These are phyloP conservation scores for Agrochola lychnidis DNA, from an alignment of 2,888 invertebrate species.

Conservation along the genomic window DNA sequence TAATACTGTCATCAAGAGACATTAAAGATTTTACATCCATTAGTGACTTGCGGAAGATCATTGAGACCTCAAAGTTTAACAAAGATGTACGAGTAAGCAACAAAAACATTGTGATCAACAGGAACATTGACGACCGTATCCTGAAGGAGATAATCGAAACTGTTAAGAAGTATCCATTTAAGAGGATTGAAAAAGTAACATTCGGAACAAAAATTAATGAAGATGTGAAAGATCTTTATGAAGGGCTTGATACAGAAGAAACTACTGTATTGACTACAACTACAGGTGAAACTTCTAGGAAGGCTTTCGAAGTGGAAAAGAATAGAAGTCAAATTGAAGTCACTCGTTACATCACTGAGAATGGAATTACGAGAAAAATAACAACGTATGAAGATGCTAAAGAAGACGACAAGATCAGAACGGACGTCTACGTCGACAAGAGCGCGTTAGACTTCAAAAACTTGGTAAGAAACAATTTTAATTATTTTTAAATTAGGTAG, in stretches of 20 bases:
- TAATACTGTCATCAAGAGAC: slow-evolving; percentile 87
- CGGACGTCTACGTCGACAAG: slow-evolving; percentile 89
- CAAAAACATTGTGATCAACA: slow-evolving; percentile 87
- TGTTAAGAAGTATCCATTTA: slow-evolving; percentile 88
- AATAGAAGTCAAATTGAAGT: slow-evolving; percentile 89
- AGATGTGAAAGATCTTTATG: slow-evolving; percentile 90
- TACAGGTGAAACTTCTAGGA: slow-evolving; percentile 83
- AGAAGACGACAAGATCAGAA: slow-evolving; percentile 87
- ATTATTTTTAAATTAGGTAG: neutral
- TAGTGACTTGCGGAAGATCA: slow-evolving; percentile 86
- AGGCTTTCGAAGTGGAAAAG: slow-evolving; percentile 87
- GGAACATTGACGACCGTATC: slow-evolving; percentile 86
- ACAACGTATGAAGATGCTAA: slow-evolving; percentile 89
- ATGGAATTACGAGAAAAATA: slow-evolving; percentile 87
- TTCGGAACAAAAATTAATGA: slow-evolving; percentile 91
- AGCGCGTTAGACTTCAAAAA: slow-evolving; percentile 89
- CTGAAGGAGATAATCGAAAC: slow-evolving; percentile 88
- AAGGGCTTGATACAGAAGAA: slow-evolving; percentile 86
- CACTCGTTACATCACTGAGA: slow-evolving; percentile 87
- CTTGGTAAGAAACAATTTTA: slow-evolving; percentile 80
- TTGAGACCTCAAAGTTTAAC: slow-evolving; percentile 84
- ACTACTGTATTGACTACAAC: slow-evolving; percentile 81
- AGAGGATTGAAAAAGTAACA: slow-evolving; percentile 88
- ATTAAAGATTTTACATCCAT: slow-evolving; percentile 89
- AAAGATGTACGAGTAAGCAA: slow-evolving; percentile 87